These are phyloP conservation scores for Apostichopus leukothele DNA, from an alignment of 53 echinoderm and acorn worm species.

Conservation along the genomic window DNA sequence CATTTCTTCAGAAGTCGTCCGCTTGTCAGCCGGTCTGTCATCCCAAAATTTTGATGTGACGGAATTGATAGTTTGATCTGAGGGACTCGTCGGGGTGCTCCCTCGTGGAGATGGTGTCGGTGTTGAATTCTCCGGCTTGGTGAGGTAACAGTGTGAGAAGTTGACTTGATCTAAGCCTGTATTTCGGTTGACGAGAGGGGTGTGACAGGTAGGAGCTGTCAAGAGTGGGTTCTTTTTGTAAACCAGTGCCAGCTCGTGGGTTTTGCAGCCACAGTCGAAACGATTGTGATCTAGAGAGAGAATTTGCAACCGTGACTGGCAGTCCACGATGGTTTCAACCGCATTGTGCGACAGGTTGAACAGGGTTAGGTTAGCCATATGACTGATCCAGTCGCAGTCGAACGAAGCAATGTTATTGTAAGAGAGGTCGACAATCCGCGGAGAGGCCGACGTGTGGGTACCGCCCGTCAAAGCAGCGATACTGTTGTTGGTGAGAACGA, in stretches of 20 bases:
- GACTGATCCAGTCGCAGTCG: conserved; percentile 23
- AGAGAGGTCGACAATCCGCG: neutral
- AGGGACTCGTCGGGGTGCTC: too few species aligned
- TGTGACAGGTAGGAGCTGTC: neutral
- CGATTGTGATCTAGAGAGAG: conserved; percentile 1
- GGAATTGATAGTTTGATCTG: too few species aligned
- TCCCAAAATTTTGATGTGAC: too few species aligned
- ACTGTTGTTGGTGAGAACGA: neutral
- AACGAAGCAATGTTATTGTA: neutral
- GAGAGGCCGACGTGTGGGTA: too few species aligned
- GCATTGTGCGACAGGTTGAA: neutral
- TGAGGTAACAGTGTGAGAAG: neutral
- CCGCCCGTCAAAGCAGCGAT: neutral
- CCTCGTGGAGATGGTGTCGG: too few species aligned
- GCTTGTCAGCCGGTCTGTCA: too few species aligned
- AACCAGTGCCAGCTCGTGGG: neutral
- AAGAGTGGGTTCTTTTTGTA: neutral
- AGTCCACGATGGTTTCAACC: neutral
- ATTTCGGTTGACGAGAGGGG: neutral
- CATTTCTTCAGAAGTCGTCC: too few species aligned
- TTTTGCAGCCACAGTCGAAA: conserved; percentile 23
- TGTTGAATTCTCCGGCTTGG: neutral
- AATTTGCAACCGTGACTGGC: neutral
- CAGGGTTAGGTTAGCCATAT: neutral
- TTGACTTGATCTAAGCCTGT: neutral